Conservation (phyloP, 2,113 vertebrate species). For the Oreocharis arfaki region DNA sequence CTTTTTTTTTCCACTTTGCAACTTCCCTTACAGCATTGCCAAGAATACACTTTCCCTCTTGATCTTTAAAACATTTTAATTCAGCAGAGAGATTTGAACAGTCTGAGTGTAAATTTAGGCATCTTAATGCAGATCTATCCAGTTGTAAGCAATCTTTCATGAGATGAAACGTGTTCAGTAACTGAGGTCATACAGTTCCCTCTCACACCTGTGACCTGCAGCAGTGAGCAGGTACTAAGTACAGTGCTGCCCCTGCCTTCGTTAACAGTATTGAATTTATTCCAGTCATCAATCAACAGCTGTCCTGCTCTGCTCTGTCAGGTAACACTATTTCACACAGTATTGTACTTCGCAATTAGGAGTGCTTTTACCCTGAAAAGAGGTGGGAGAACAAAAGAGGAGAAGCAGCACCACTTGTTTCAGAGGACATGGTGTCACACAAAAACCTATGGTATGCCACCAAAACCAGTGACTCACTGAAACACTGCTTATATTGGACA, state of each 20-base stretch:
- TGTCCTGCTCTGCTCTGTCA: not conserved
- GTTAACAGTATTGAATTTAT: not conserved
- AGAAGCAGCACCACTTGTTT: not conserved
- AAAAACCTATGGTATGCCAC: not conserved
- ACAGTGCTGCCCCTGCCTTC: not conserved
- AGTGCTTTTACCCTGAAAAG: not conserved
- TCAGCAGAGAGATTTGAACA: not conserved
- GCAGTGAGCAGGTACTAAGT: not conserved
- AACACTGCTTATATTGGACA: not conserved
- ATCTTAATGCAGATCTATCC: not conserved
- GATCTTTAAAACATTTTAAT: not conserved
- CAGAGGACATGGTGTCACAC: not conserved
- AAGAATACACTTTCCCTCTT: not conserved
- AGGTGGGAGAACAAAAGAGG: not conserved
- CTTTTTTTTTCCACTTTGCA: not conserved
- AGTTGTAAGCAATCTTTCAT: not conserved
- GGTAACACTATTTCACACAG: not conserved
- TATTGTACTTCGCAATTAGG: not conserved
- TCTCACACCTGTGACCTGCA: not conserved
- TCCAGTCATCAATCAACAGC: not conserved
- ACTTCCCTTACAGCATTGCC: not conserved
- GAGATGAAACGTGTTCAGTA: fast-evolving
- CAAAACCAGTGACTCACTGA: not conserved
- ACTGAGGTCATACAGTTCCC: not conserved
- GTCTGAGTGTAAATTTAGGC: not conserved